phyloP scores from a whole-genome alignment of 2,888 invertebrate species.

The Dolichomitus sp. region DNA sequence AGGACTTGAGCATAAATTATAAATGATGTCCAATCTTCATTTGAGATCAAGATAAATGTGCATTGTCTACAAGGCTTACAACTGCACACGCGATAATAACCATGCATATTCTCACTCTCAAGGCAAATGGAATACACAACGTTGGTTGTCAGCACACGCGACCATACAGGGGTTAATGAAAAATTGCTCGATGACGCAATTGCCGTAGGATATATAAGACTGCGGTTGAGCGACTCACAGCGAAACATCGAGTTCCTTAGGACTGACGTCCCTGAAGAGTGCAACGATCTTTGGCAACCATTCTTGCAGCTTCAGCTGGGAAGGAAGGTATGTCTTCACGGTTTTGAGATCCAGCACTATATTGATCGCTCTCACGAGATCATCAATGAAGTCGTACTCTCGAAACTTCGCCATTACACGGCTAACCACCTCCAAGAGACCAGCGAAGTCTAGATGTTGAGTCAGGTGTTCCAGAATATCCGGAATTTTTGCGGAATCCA shows the following conservation, averaged over 20 bases:
- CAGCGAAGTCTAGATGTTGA: constrained; percentile 87
- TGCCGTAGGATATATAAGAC: not conserved
- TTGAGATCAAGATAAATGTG: constrained; percentile 42
- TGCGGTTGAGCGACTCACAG: constrained; percentile 75
- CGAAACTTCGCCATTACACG: constrained; percentile 86
- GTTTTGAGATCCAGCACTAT: constrained; percentile 86
- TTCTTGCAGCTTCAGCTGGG: constrained; percentile 84
- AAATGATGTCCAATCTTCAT: not conserved
- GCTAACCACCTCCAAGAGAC: constrained; percentile 87
- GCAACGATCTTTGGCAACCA: constrained; percentile 81
- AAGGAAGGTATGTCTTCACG: constrained; percentile 86
- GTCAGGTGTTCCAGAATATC: constrained; percentile 86
- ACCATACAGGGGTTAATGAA: constrained; percentile 1
- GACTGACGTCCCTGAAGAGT: constrained; percentile 76
- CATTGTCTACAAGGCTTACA: constrained; percentile 39
- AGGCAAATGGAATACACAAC: not conserved
- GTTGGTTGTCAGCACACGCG: not conserved
- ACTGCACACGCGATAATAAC: constrained; percentile 13
- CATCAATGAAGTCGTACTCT: constrained; percentile 86
- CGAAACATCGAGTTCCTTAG: constrained; percentile 77
- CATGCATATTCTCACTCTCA: not conserved
- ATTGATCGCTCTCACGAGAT: constrained; percentile 86
- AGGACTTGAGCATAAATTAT: constrained; percentile 11
- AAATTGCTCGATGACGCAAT: constrained; percentile 25
- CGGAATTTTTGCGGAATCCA: constrained; percentile 85